A percentile compares a stretch with the other conserved stretches of the same genome.
These are phyloP conservation scores for Boulengeromyrus knoepffleri DNA, from an alignment of 2,113 vertebrate genomes.

Conservation along the genomic window DNA sequence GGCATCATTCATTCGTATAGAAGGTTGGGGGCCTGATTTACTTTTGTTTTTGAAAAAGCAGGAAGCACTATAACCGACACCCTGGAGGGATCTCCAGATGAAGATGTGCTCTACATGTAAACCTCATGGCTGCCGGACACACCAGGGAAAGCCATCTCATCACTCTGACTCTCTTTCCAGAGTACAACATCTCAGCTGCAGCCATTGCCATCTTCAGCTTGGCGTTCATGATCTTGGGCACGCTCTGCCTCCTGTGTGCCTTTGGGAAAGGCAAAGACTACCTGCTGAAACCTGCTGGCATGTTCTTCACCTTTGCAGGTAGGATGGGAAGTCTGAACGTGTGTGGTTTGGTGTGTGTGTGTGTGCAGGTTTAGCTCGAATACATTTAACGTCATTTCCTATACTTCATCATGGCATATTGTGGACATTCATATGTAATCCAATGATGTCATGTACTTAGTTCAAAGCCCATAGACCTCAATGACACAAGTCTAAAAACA, in stretches of 20 bases:
- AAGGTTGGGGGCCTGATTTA: background rate
- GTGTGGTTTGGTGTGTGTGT: background rate
- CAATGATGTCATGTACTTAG: background rate
- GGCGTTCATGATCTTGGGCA: conserved; percentile 76
- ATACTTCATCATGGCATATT: background rate
- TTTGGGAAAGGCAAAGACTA: conserved; percentile 78
- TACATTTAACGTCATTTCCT: background rate
- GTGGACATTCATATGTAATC: background rate
- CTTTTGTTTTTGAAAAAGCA: background rate
- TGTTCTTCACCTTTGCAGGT: conserved; percentile 94
- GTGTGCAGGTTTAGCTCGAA: background rate
- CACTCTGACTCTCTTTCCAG: conserved; percentile 47
- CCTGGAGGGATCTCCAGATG: background rate
- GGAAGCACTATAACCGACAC: background rate
- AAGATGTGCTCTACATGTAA: background rate
- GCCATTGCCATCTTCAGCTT: conserved; percentile 91
- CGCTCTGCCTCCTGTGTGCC: conserved; percentile 69
- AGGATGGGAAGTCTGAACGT: background rate
- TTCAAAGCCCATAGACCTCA: background rate
- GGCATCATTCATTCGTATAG: background rate
- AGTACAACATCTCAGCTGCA: conserved; percentile 96
- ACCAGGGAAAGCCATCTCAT: background rate
- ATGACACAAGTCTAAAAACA: background rate
- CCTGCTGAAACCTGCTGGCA: conserved; percentile 83
- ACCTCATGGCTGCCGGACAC: background rate